Percentiles rank a stretch among this genome's conserved stretches.
phyloP scores from a whole-genome alignment of 2,113 vertebrate genomes.

The Hemicordylus capensis region DNA sequence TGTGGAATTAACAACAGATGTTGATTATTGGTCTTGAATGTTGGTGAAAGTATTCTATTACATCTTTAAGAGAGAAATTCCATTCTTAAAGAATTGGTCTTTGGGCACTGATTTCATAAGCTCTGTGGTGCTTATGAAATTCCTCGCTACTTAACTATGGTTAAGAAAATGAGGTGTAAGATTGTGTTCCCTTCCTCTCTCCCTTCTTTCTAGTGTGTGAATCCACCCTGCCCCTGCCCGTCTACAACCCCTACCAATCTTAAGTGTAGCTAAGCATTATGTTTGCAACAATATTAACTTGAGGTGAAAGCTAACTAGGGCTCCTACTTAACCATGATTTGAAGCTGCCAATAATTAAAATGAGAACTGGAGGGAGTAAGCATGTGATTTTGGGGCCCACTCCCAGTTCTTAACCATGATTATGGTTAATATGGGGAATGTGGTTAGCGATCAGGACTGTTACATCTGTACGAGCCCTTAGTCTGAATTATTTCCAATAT shows the following conservation, averaged over 20 bases:
- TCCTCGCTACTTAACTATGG: background rate
- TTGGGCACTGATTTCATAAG: background rate
- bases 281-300: background rate
- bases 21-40: too few relatives aligned
- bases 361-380: background rate
- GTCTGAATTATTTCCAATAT: background rate
- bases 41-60: background rate
- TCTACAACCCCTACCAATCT: background rate
- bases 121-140: too few relatives aligned
- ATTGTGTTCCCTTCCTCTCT: too few relatives aligned
- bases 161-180: background rate
- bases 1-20: background rate
- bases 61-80: background rate
- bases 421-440: too few relatives aligned
- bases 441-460: background rate
- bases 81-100: background rate
- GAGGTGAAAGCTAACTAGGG: background rate
- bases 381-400: background rate
- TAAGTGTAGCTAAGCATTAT: background rate
- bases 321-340: background rate
- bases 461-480: background rate
- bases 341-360: background rate
- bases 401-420: background rate
- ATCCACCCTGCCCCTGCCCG: too few relatives aligned
- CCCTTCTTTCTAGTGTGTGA: background rate